Evolutionary conservation across 1,140 invertebrate species (phyloP).

Genomic region (Marisa cornuarietis): DNA sequence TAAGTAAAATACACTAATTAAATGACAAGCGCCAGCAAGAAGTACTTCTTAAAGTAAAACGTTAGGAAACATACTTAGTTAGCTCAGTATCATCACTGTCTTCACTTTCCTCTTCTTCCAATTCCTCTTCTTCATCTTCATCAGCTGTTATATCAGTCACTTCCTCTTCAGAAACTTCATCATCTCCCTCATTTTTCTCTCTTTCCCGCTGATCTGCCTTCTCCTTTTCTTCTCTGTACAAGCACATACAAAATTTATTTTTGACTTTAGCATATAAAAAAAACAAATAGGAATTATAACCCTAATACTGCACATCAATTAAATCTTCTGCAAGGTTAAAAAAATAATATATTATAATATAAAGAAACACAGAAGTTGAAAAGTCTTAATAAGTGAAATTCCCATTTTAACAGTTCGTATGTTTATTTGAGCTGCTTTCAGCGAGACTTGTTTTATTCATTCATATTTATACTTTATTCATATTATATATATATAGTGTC

Average conservation of each 20-base stretch:
- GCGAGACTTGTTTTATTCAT: background rate
- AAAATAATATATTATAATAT: background rate
- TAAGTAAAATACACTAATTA: background rate
- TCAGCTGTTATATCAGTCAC: constrained; percentile 16
- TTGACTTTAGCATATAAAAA: too few species aligned
- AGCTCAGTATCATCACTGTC: constrained; percentile 19
- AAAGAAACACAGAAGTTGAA: background rate
- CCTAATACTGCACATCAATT: background rate
- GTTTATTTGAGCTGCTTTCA: background rate
- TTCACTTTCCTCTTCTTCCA: constrained; percentile 16
- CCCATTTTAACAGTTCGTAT: background rate
- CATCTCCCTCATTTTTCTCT: constrained; percentile 18
- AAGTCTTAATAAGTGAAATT: background rate
- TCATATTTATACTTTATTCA: background rate
- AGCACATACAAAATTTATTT: too few species aligned
- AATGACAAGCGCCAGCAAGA: background rate
- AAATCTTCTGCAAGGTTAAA: background rate
- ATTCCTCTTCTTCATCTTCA: constrained; percentile 23
- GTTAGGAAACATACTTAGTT: constrained; percentile 6
- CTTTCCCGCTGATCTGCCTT: constrained; percentile 26
- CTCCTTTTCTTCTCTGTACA: constrained; percentile 28
- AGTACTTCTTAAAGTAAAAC: background rate
- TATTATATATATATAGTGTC: background rate
- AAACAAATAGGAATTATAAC: too few species aligned
- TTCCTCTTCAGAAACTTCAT: background rate